Conservation (phyloP, 2,797 vertebrate species). For the Emydoidea blandingii region DNA sequence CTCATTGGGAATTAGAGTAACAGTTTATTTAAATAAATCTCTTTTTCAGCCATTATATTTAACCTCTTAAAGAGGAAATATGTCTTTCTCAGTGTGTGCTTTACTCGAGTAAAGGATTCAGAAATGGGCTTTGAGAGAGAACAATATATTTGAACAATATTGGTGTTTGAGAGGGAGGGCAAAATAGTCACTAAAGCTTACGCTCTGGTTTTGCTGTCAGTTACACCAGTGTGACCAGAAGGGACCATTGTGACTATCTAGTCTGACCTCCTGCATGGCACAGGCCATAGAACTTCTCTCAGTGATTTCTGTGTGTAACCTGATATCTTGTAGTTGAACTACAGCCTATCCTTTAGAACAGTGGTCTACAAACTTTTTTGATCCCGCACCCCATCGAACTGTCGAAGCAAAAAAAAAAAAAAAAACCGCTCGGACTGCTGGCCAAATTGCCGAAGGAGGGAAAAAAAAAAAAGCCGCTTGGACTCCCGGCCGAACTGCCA, state of each 20-base stretch:
- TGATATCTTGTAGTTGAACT: not conserved
- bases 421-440: no score
- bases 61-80: constrained; percentile 2
- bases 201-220: constrained; percentile 1
- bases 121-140: not conserved
- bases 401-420: no score
- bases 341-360: not conserved
- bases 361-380: no score
- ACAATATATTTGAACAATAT: not conserved
- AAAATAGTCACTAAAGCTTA: not conserved
- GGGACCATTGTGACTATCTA: not conserved
- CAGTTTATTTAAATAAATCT: not conserved
- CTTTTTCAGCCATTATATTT: not conserved
- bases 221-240: not conserved
- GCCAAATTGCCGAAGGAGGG: no score
- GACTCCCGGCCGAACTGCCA: no score
- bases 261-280: not conserved
- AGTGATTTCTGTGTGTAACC: not conserved
- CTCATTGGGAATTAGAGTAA: not conserved
- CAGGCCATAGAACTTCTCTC: not conserved
- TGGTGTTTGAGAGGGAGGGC: not conserved
- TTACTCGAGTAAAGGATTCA: not conserved
- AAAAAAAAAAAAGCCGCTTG: no score
- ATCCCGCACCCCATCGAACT: no score
- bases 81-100: not conserved